Percentiles rank a stretch among this genome's conserved stretches.
These are phyloP conservation scores for Astropecten irregularis DNA, from an alignment of 53 echinoderm and acorn worm species.

Conservation along the genomic window DNA sequence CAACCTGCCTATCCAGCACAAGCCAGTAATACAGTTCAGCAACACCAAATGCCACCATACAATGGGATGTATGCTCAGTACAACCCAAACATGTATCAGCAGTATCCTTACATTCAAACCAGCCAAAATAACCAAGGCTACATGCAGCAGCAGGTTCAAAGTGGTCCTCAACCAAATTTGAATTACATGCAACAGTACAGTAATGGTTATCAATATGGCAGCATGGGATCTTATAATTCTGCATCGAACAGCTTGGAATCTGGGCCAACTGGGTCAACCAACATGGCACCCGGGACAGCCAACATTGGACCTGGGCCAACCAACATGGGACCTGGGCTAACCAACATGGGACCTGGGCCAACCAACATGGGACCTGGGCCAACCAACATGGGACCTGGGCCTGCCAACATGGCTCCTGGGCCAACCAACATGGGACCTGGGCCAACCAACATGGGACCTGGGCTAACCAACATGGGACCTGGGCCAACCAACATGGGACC, in stretches of 20 bases:
- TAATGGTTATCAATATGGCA: background rate
- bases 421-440: conserved; percentile 15
- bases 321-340: background rate
- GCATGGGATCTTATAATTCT: background rate
- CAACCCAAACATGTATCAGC: background rate
- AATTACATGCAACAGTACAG: background rate
- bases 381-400: background rate
- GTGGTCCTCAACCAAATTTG: conserved; percentile 7
- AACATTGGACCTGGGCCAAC: background rate
- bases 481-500: background rate
- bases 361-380: background rate
- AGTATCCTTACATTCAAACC: background rate
- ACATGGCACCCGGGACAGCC: conserved; percentile 3
- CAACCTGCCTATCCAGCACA: background rate
- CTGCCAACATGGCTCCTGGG: conserved; percentile 1
- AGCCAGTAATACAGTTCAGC: background rate
- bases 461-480: conserved; percentile 1
- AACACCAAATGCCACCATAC: background rate
- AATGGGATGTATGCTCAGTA: background rate
- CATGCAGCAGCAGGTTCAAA: background rate
- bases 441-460: conserved; percentile 10
- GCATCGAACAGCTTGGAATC: background rate
- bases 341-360: conserved; percentile 4
- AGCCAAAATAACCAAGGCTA: background rate
- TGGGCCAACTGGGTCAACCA: background rate